Percentiles rank a stretch among this genome's conserved stretches.
These are phyloP conservation scores for Mythimna vitellina DNA, from an alignment of 2,888 invertebrate species.

Conservation along the genomic window DNA sequence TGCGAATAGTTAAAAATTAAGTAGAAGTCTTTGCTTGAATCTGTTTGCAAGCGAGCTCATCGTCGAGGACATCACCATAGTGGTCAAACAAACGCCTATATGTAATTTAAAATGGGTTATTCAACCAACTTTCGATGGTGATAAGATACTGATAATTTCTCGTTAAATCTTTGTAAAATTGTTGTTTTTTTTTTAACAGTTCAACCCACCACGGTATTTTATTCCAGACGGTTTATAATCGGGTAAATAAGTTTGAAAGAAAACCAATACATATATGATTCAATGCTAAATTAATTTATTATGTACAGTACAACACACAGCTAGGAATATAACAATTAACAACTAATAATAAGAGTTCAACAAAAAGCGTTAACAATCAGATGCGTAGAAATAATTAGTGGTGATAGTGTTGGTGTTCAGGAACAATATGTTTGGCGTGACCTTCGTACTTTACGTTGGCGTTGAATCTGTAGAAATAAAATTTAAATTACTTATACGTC, in stretches of 20 bases:
- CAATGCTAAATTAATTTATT: constrained; percentile 8
- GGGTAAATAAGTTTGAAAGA: not conserved
- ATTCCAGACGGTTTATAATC: too few species aligned
- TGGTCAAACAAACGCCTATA: too few species aligned
- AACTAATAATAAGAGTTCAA: constrained; percentile 21
- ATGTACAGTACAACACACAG: constrained; percentile 36
- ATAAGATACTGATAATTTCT: too few species aligned
- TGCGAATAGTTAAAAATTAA: too few species aligned
- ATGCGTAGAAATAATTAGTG: constrained; percentile 32
- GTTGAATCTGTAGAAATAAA: constrained; percentile 69
- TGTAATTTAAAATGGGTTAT: too few species aligned
- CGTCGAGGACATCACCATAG: too few species aligned
- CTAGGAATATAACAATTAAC: constrained; percentile 16
- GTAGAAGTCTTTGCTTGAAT: too few species aligned
- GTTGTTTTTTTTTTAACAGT: too few species aligned
- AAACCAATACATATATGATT: not conserved
- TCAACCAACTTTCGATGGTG: too few species aligned
- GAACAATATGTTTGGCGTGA: constrained; percentile 64
- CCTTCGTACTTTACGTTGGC: constrained; percentile 68
- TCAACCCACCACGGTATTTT: not conserved
- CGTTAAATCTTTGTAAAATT: too few species aligned
- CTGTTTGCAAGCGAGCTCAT: too few species aligned
- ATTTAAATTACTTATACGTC: not conserved
- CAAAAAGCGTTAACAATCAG: constrained; percentile 23
- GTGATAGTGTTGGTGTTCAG: constrained; percentile 61